Evolutionary conservation across 2,797 vertebrate species (phyloP).

Genomic region (Melopsittacus undulatus): DNA sequence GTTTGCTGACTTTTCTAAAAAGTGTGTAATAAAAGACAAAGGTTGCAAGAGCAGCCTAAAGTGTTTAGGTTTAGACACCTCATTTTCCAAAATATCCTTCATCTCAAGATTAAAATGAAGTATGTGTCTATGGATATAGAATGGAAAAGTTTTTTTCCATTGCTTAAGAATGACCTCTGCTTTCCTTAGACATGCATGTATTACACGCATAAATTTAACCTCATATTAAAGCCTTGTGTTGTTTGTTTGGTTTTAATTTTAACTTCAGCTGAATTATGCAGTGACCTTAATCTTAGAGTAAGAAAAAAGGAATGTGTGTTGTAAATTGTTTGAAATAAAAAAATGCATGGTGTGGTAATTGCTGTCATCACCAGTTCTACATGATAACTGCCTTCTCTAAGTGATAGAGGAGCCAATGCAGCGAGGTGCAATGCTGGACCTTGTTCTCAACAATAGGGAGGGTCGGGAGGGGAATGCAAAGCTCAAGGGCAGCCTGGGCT

Average conservation of each 20-base stretch:
- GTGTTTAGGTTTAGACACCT: not conserved
- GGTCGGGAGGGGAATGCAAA: not conserved
- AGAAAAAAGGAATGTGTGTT: not conserved
- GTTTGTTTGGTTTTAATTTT: not conserved
- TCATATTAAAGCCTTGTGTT: not conserved
- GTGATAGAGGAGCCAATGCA: not conserved
- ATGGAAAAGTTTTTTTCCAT: not conserved
- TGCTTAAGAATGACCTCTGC: not conserved
- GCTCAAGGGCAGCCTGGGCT: not conserved
- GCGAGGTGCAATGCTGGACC: not conserved
- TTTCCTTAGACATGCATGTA: not conserved
- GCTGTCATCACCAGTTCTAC: not conserved
- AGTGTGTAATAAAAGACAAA: not conserved
- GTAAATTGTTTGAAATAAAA: not conserved
- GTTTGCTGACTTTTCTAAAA: not conserved
- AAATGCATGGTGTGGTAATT: not conserved
- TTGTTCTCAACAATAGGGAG: not conserved
- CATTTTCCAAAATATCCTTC: not conserved
- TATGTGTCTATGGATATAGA: not conserved
- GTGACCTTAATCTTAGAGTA: not conserved
- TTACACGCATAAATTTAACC: not conserved
- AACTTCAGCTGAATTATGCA: rapidly evolving
- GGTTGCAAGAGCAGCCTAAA: not conserved
- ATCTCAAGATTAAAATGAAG: not conserved
- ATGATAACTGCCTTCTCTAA: not conserved